A percentile compares a stretch with the other conserved stretches of the same genome.
These are phyloP conservation scores for Drosophila athabasca DNA, from an alignment of 1,140 invertebrate genomes.

Conservation along the genomic window DNA sequence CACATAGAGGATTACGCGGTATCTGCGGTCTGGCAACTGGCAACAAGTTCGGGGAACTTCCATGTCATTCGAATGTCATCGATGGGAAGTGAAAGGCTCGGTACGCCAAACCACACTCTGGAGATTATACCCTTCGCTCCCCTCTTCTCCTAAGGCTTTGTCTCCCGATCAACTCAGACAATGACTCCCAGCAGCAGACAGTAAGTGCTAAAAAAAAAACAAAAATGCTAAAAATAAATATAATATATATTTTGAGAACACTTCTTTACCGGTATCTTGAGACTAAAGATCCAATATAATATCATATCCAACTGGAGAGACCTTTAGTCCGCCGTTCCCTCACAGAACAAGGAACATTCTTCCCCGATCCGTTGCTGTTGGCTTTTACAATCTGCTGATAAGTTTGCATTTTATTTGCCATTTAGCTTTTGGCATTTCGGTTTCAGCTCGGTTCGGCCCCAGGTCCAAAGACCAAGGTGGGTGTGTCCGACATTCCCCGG, in stretches of 20 bases:
- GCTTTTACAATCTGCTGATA: constrained; percentile 18
- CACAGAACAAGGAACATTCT: no score
- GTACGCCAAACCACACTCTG: no score
- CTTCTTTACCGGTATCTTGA: no score
- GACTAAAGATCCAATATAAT: no score
- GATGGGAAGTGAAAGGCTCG: constrained; percentile 1
- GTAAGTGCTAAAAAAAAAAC: no score
- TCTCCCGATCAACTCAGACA: no score
- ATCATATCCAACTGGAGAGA: neutral
- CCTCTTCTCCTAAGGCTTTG: no score
- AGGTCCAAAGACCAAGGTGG: constrained; percentile 54
- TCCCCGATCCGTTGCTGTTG: neutral
- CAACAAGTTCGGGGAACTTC: constrained; percentile 15
- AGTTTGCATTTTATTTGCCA: constrained; percentile 31
- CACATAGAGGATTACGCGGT: constrained; percentile 25
- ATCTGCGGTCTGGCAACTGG: constrained; percentile 7
- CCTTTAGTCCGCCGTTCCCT: constrained; percentile 13
- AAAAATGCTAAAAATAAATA: no score
- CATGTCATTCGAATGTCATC: constrained; percentile 4
- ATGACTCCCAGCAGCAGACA: no score
- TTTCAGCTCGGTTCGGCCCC: constrained; percentile 2
- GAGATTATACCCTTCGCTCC: no score
- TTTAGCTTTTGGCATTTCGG: constrained; percentile 4
- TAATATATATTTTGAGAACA: no score
- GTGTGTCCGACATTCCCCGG: constrained; percentile 31